Conservation (phyloP, 2,797 vertebrate genomes). For the Hipposideros larvatus region DNA sequence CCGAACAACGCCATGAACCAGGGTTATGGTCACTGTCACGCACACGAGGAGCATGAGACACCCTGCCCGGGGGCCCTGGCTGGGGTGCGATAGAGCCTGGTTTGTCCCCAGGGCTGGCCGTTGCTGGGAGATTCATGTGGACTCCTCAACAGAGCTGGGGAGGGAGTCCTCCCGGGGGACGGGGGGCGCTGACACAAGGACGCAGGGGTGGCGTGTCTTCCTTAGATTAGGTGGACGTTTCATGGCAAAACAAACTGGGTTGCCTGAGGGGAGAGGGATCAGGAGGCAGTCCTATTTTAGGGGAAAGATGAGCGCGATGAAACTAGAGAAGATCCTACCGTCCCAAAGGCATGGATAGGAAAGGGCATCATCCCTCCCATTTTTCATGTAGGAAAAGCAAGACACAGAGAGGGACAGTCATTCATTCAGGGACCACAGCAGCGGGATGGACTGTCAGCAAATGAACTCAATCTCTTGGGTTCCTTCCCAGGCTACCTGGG, state of each 20-base stretch:
- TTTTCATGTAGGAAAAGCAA: not conserved
- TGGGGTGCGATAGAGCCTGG: not conserved
- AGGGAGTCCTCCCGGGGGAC: too few species aligned
- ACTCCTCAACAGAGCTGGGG: not conserved
- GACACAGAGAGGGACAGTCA: not conserved
- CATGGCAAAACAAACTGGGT: not conserved
- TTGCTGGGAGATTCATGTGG: rapidly evolving
- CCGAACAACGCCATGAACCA: not conserved
- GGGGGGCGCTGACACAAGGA: not conserved
- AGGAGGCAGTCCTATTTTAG: rapidly evolving
- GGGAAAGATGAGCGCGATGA: not conserved
- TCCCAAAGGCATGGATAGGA: rapidly evolving
- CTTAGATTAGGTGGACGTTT: not conserved
- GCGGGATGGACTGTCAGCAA: rapidly evolving
- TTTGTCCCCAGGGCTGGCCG: not conserved
- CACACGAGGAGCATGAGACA: rapidly evolving
- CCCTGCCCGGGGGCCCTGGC: not conserved
- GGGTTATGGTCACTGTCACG: rapidly evolving
- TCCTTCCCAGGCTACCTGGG: not conserved
- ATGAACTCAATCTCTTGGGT: rapidly evolving
- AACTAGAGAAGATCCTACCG: not conserved
- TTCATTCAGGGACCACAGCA: not conserved
- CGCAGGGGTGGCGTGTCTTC: rapidly evolving
- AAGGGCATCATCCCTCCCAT: rapidly evolving
- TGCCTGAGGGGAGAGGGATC: not conserved